Conservation (phyloP, 2,888 invertebrate genomes). For the Sepiola atlantica region DNA sequence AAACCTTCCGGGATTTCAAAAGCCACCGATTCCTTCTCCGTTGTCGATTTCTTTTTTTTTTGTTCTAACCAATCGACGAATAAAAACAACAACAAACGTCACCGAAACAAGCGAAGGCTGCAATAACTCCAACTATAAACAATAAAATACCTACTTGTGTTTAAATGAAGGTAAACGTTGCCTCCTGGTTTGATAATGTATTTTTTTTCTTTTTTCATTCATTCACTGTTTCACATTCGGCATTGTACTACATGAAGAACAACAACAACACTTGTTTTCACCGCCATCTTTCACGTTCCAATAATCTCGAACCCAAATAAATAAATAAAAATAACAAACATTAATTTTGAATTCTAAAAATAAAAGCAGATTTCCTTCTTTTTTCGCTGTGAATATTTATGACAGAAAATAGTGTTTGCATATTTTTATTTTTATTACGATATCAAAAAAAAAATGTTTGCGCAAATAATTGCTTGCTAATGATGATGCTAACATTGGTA, state of each 20-base stretch:
- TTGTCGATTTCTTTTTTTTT: no score
- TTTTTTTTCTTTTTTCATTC: background rate
- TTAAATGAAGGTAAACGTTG: constrained; percentile 32
- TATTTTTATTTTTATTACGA: background rate
- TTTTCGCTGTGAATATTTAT: no score
- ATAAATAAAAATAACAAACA: background rate
- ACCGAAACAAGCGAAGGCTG: background rate
- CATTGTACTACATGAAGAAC: background rate
- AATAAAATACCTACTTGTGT: background rate
- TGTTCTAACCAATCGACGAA: no score
- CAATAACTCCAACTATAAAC: background rate
- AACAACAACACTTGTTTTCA: background rate
- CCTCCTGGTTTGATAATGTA: background rate
- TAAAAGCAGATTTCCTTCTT: no score
- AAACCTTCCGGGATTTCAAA: background rate
- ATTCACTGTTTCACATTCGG: background rate
- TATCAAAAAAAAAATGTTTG: background rate
- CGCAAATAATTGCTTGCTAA: background rate
- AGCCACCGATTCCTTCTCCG: no score
- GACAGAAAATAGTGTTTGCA: no score
- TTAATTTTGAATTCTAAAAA: background rate
- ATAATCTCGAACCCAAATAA: background rate
- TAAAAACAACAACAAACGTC: no score
- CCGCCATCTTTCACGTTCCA: background rate
- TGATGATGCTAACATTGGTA: background rate